phyloP scores from a whole-genome alignment of 2,113 vertebrate species.

The Poecile atricapillus region DNA sequence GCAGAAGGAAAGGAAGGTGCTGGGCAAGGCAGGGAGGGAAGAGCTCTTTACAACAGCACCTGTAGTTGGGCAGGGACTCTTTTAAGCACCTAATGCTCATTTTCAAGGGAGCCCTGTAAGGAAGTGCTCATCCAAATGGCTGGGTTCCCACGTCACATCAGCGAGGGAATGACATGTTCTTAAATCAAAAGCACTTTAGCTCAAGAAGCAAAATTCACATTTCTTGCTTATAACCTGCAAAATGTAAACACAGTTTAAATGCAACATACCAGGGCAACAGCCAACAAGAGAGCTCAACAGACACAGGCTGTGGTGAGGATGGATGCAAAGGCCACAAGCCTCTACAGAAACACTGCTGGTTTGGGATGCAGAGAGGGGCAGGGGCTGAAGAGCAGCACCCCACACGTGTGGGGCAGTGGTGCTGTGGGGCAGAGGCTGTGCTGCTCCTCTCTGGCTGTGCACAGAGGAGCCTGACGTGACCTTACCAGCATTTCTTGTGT shows the following conservation, averaged over 20 bases:
- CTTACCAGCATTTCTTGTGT: not conserved
- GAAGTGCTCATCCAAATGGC: not conserved
- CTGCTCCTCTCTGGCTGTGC: not conserved
- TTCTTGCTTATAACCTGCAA: not conserved
- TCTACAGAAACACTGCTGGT: not conserved
- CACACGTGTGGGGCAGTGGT: rapidly evolving
- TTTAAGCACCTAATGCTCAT: not conserved
- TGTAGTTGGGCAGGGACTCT: not conserved
- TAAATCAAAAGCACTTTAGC: not conserved
- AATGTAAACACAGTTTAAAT: not conserved
- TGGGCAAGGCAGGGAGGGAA: rapidly evolving
- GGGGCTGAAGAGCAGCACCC: not conserved
- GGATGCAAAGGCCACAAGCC: not conserved
- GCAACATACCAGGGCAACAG: not conserved
- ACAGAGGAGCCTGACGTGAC: rapidly evolving
- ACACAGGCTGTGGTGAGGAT: rapidly evolving
- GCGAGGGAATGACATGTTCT: not conserved
- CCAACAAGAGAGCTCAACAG: not conserved
- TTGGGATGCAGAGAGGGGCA: not conserved
- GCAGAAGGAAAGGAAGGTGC: not conserved
- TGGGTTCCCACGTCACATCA: not conserved
- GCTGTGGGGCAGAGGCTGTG: rapidly evolving
- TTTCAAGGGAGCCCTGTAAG: not conserved
- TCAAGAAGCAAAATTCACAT: not conserved
- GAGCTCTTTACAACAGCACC: not conserved